Base-by-base conservation (phyloP, 2,888 invertebrate genomes). In the Eueremaeus valkanovi region DNA sequence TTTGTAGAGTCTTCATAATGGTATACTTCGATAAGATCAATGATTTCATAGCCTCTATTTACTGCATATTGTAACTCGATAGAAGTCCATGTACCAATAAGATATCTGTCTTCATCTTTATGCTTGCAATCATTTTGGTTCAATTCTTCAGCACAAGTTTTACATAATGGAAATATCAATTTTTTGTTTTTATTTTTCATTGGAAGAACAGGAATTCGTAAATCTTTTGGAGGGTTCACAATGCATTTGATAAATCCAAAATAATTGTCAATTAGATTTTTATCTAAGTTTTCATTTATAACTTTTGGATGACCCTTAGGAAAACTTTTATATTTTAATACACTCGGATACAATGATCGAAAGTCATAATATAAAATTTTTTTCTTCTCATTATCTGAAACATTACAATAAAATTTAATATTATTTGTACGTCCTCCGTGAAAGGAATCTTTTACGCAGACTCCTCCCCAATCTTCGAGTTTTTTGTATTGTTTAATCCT, bases 201-300 rank as follows among this genome's bases (percentile, higher is more conserved):
- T 3, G 81, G 81, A 5, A 82, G 74, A 1, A 81, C 80, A 16
- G 81, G 81, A 55, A 80, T 80, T 70, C 80, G 78, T 13, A 81
- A 75, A 21, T 76, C 55, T 49, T 76, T 66, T 1, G 80, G 81
- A 6, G 81, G 80, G 13, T 81, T 27, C 2, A 81, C 74, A 70
- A 78, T 79, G 68, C 80, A 80, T 74, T 81, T 80, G 8, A 80
- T 72, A 9, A 81, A 31, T 9, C 81, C 82, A 72, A 80, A 79
- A 63, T 80, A 81, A 27, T 77, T 21, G 21, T 40, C 45, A n/a
- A 79, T 49, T n/a, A n/a, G n/a, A 8, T 55, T 58, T 29, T 68
- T 29, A 45, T 27, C 27, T 21, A 70, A 33, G 31, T 75, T n/a
- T 18, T 75, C 72, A 13, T 36, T 51, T 31, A 70, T 51, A 0